Base-by-base conservation (phyloP, 1,140 invertebrate species). In the Camponotus floridanus region DNA sequence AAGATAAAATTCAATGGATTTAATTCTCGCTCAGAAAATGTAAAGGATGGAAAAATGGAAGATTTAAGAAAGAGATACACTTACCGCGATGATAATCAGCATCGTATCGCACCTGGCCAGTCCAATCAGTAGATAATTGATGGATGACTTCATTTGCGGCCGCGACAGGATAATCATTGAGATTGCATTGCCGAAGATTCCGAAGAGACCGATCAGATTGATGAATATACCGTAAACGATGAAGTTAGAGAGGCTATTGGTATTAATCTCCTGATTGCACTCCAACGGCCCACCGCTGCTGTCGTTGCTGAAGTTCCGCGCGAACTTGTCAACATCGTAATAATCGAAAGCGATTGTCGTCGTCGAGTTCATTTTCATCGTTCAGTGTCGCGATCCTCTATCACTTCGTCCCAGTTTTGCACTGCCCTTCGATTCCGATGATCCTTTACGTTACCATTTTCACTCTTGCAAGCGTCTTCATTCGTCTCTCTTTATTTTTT, bases 111-210 rank as follows among this genome's bases (percentile, higher is more conserved):
- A 98, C 91, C 98, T 96, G 0, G 99, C 98, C 48, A 99, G 96
- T 1, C 98, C 98, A 59, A 98, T 98, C 5, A 99, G 96, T 83
- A 99, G 96, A 92, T 98, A 98, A 95, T 99, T 99, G 88, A 99
- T 98, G 88, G 98, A 98, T 9, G 98, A 98, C 89, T 97, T 96
- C 98, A 99, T 99, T 92, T 99, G 98, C 0, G 98, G 98, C 51
- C 98, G 96, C 15, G 97, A 98, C 9, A 99, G 95, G 42, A 99
- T 98, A 31, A 98, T 97, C 95, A 99, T 98, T 0, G 98, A 98
- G 21, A 99, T 97, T 33, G 97, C 96, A 93, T 99, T 99, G 74
- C 98, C 98, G 2, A 99, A 95, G 45, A 99, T 97, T 0, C 99
- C 98, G 39, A 98, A 96, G 0, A 97, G 91, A 68, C 98, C 98